phyloP scores from a whole-genome alignment of 2,888 invertebrate species.

The Teleogryllus oceanicus region DNA sequence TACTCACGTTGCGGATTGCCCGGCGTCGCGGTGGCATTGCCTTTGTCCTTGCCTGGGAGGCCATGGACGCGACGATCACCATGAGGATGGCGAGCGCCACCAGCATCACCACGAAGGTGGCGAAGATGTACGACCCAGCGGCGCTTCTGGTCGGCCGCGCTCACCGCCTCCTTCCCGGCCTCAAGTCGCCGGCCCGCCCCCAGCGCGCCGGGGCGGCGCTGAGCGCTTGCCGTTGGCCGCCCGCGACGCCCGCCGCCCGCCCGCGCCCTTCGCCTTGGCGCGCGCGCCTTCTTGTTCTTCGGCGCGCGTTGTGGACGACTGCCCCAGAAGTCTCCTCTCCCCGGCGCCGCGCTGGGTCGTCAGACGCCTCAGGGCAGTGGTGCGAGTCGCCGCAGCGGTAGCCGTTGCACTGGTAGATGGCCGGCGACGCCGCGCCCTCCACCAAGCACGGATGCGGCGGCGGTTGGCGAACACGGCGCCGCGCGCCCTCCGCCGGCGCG shows the following conservation, averaged over 20 bases:
- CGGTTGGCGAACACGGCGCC: not conserved
- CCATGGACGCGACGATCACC: not conserved
- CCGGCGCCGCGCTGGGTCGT: not conserved
- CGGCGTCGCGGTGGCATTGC: not conserved
- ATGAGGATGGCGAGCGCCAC: not conserved
- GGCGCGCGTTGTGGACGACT: not conserved
- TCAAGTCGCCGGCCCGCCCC: not conserved
- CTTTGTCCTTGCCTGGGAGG: not conserved
- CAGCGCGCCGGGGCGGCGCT: not conserved
- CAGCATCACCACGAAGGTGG: not conserved
- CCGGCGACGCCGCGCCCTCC: not conserved
- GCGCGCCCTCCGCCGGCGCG: not conserved
- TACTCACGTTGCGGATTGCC: not conserved
- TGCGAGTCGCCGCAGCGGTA: not conserved
- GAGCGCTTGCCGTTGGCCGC: not conserved
- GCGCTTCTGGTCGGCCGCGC: not conserved
- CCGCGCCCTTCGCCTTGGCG: not conserved
- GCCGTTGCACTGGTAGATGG: not conserved
- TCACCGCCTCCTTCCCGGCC: not conserved
- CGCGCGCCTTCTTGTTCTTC: not conserved
- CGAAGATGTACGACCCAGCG: slow-evolving; percentile 7
- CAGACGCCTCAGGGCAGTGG: not conserved
- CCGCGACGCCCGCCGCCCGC: not conserved
- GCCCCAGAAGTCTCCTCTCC: not conserved
- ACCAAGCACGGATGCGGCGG: not conserved